Conservation (phyloP, 2,888 invertebrate species). For the Cephus rjabovi region DNA sequence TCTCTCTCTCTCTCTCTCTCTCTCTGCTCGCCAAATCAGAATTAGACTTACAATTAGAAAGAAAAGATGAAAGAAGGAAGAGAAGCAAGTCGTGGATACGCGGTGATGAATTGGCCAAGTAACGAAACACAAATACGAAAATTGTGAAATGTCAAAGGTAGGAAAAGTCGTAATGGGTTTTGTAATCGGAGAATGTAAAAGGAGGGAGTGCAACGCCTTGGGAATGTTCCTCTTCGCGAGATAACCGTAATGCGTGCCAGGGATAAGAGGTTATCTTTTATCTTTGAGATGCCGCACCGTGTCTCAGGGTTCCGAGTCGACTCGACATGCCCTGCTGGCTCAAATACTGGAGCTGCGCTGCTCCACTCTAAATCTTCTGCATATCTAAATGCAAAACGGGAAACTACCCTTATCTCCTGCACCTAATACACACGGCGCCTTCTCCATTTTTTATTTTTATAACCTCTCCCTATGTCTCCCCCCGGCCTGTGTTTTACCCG, state of each 20-base stretch:
- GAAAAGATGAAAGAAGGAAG: slow-evolving; percentile 1
- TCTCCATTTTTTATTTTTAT: too few relatives aligned
- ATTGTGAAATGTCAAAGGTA: background rate
- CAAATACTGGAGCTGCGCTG: background rate
- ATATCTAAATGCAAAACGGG: slow-evolving; percentile 40
- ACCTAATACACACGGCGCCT: too few relatives aligned
- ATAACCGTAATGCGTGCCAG: slow-evolving; percentile 48
- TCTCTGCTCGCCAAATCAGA: slow-evolving; percentile 1
- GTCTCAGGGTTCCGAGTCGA: slow-evolving; percentile 4
- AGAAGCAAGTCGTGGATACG: slow-evolving; percentile 6
- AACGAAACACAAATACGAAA: slow-evolving; percentile 2
- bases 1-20: too few relatives aligned
- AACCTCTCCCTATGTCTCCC: too few relatives aligned
- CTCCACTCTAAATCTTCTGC: slow-evolving; percentile 1
- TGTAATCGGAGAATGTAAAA: slow-evolving; percentile 23
- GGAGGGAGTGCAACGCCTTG: slow-evolving; percentile 10
- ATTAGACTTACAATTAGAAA: background rate
- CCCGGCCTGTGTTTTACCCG: too few relatives aligned
- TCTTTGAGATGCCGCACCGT: slow-evolving; percentile 28
- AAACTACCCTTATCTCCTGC: slow-evolving; percentile 39
- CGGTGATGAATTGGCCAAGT: slow-evolving; percentile 12
- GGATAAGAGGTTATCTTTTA: slow-evolving; percentile 46
- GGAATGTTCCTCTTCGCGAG: slow-evolving; percentile 33
- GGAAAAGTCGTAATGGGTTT: background rate
- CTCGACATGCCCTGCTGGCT: too few relatives aligned